phyloP scores from a whole-genome alignment of 2,888 invertebrate genomes.

The Oxytorus armatus region DNA sequence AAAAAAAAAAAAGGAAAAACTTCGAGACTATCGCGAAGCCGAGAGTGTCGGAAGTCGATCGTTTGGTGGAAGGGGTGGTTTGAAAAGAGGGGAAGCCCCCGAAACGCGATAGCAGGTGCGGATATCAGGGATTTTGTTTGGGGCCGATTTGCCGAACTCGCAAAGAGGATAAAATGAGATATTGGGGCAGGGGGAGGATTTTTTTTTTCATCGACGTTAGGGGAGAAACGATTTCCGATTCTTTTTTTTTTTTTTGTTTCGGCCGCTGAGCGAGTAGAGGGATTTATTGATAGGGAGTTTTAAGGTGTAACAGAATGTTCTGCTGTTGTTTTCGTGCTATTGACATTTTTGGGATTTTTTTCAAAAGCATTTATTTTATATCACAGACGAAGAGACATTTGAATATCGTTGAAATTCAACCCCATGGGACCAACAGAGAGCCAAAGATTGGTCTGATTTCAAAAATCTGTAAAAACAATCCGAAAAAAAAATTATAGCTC shows the following conservation, averaged over 20 bases:
- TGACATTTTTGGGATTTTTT: not conserved
- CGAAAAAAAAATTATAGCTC: no score
- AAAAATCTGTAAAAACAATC: no score
- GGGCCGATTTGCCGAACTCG: constrained; percentile 36
- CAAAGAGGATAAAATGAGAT: constrained; percentile 56
- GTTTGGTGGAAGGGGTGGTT: not conserved
- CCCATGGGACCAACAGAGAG: no score
- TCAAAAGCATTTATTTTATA: no score
- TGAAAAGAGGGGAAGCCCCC: constrained; percentile 34
- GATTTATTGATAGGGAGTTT: not conserved
- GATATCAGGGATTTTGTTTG: constrained; percentile 57
- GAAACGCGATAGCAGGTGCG: constrained; percentile 56
- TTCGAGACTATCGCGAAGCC: no score
- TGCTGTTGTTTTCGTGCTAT: no score
- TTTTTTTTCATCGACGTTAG: constrained; percentile 13
- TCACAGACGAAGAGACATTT: no score
- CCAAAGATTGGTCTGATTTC: no score
- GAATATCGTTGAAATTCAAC: no score
- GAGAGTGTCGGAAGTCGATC: constrained; percentile 58
- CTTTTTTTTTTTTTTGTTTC: not conserved
- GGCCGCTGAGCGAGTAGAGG: not conserved
- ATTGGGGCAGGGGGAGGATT: constrained; percentile 44
- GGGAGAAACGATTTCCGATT: constrained; percentile 14
- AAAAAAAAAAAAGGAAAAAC: no score
- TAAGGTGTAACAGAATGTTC: no score